Percentiles rank a stretch among this genome's conserved stretches.
phyloP scores from a whole-genome alignment of 53 echinoderm and acorn worm species.

The Zoroaster sp. region DNA sequence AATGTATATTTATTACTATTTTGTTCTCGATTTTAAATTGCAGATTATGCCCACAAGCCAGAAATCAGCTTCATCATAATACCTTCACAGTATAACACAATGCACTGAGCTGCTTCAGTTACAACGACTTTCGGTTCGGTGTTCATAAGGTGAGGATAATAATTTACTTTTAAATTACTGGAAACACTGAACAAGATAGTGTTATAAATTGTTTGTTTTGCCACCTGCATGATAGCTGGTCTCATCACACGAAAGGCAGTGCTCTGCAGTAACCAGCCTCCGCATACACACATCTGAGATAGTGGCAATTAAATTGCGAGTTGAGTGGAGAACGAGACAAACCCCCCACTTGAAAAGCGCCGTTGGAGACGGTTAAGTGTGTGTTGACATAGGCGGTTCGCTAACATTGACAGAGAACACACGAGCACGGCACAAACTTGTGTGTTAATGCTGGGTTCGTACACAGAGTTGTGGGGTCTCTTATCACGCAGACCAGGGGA shows the following conservation, averaged over 20 bases:
- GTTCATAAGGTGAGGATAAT: too few relatives aligned
- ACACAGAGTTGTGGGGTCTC: neutral
- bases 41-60: too few relatives aligned
- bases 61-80: too few relatives aligned
- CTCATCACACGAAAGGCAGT: neutral
- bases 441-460: neutral
- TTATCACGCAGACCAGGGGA: neutral
- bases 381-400: constrained; percentile 21
- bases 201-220: neutral
- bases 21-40: too few relatives aligned
- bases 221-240: neutral
- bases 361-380: constrained; percentile 18
- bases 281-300: constrained; percentile 18
- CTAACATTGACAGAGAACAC: constrained; percentile 42
- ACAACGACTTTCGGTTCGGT: too few relatives aligned
- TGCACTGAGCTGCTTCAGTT: too few relatives aligned
- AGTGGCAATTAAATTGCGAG: constrained; percentile 29
- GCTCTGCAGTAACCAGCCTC: neutral
- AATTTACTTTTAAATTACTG: too few relatives aligned
- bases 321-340: neutral
- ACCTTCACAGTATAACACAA: too few relatives aligned
- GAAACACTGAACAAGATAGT: too few relatives aligned
- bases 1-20: too few relatives aligned
- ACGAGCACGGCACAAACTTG: neutral
- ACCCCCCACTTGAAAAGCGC: constrained; percentile 12